Percentiles rank a stretch among this genome's conserved stretches.
Conservation (phyloP, 2,888 invertebrate species). For the Xanthorhoe spadicearia region DNA sequence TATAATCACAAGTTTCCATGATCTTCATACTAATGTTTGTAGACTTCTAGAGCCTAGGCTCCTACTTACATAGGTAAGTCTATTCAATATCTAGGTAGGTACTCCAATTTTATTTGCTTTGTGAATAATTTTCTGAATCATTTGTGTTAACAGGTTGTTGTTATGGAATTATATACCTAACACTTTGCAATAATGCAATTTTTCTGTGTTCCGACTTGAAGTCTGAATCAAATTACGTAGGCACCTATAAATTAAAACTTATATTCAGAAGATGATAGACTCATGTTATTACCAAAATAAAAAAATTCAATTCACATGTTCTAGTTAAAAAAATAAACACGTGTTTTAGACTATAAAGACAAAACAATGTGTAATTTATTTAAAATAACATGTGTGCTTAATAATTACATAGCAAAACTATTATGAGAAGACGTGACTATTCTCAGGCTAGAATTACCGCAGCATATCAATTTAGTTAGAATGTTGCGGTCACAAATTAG, state of each 20-base stretch:
- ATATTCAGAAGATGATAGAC: neutral
- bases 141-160: slow-evolving; percentile 17
- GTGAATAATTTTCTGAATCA: slow-evolving; percentile 19
- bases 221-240: too few species aligned
- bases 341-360: slow-evolving; percentile 35
- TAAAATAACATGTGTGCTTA: slow-evolving; percentile 38
- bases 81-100: neutral
- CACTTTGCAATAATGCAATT: neutral
- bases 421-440: slow-evolving; percentile 43
- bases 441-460: slow-evolving; percentile 36
- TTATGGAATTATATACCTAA: neutral
- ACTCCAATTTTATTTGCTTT: slow-evolving; percentile 12
- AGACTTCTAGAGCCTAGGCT: slow-evolving; percentile 1
- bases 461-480: slow-evolving; percentile 40
- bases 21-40: slow-evolving; percentile 39
- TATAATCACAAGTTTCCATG: slow-evolving; percentile 36
- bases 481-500: slow-evolving; percentile 41
- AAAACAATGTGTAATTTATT: slow-evolving; percentile 37
- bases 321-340: slow-evolving; percentile 36
- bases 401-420: slow-evolving; percentile 33
- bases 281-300: neutral
- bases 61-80: slow-evolving; percentile 5
- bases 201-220: neutral
- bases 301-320: slow-evolving; percentile 20
- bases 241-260: neutral